phyloP scores from a whole-genome alignment of 2,888 invertebrate species.

The Oeneis ivallda region DNA sequence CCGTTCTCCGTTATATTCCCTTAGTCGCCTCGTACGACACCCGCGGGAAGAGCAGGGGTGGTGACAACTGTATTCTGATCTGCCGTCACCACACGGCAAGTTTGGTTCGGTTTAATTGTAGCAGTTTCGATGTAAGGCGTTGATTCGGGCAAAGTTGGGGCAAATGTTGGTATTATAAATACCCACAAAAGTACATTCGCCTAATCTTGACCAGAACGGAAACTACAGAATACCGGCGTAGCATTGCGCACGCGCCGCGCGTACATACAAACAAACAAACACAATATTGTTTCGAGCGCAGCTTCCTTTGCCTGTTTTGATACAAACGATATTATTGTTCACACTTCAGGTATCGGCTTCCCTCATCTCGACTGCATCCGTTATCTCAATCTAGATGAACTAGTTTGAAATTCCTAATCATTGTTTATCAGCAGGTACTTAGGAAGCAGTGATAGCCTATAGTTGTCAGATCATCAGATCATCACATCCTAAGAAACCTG shows the following conservation, averaged over 20 bases:
- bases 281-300: slow-evolving; percentile 44
- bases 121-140: no score
- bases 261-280: slow-evolving; percentile 49
- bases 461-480: no score
- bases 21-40: no score
- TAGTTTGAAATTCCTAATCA: slow-evolving; percentile 8
- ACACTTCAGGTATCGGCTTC: slow-evolving; percentile 24
- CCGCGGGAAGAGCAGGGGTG: no score
- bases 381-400: slow-evolving; percentile 14
- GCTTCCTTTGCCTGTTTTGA: slow-evolving; percentile 49
- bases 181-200: slow-evolving; percentile 17
- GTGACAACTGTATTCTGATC: no score
- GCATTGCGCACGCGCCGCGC: slow-evolving; percentile 50
- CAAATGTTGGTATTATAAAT: no score
- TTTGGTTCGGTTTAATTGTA: no score
- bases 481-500: no score
- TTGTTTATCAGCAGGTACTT: background rate
- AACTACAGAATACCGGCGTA: slow-evolving; percentile 49
- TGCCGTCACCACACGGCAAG: no score
- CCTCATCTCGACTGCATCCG: slow-evolving; percentile 31
- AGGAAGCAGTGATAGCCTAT: no score
- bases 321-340: slow-evolving; percentile 37
- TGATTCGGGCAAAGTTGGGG: no score
- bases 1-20: no score
- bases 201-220: slow-evolving; percentile 52